A percentile compares a stretch with the other conserved stretches of the same genome.
phyloP scores from a whole-genome alignment of 2,797 vertebrate species.

The Aphelocoma californica region DNA sequence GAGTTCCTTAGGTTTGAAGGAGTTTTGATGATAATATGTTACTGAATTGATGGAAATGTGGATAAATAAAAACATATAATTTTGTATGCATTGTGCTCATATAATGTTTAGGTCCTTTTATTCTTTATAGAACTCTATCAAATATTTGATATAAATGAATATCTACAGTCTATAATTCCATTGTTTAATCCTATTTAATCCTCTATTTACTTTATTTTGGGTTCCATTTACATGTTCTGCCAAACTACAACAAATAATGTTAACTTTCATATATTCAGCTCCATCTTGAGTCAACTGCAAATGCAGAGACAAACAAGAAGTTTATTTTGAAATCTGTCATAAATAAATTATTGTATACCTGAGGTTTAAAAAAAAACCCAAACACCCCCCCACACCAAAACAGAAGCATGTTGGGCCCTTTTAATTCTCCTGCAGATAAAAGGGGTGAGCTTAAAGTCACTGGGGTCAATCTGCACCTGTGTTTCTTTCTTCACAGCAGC shows the following conservation, averaged over 20 bases:
- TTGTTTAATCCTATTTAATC: neutral
- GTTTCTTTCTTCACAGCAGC: neutral
- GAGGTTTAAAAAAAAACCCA: neutral
- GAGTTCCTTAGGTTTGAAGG: neutral
- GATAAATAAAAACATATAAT: neutral
- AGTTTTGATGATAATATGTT: neutral
- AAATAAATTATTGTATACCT: neutral
- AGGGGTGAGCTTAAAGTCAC: neutral
- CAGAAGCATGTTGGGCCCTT: neutral
- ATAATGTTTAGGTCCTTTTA: neutral
- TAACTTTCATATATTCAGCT: neutral
- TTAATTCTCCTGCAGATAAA: neutral
- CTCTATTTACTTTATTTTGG: neutral
- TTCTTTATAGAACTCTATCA: neutral
- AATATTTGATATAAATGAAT: neutral
- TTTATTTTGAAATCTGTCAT: neutral
- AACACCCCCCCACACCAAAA: fast-evolving
- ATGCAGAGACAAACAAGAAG: neutral
- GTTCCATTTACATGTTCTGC: neutral
- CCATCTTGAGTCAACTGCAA: neutral
- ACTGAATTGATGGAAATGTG: neutral
- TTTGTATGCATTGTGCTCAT: neutral
- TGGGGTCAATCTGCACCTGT: neutral
- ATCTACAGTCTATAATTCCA: neutral
- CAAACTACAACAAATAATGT: neutral